Conservation (phyloP, 2,888 invertebrate genomes). For the Timema podura region DNA sequence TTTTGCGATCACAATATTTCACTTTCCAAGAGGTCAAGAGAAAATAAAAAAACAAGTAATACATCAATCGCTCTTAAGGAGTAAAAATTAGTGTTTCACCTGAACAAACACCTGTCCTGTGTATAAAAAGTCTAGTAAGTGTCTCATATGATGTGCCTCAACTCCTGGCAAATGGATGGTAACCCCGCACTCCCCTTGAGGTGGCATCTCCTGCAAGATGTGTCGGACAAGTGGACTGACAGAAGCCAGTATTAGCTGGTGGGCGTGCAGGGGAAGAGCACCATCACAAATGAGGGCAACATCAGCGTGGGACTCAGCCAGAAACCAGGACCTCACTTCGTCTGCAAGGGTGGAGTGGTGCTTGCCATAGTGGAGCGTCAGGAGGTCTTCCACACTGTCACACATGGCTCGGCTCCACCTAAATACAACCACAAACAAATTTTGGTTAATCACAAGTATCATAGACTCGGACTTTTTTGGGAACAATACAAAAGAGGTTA, state of each 20-base stretch:
- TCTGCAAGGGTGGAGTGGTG: conserved; percentile 89
- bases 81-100: conserved; percentile 46
- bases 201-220: conserved; percentile 67
- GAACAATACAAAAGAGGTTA: too few relatives aligned
- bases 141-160: conserved; percentile 72
- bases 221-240: conserved; percentile 81
- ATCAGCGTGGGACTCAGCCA: conserved; percentile 81
- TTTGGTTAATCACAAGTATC: too few relatives aligned
- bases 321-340: conserved; percentile 84
- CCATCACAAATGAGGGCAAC: conserved; percentile 82
- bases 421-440: too few relatives aligned
- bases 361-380: conserved; percentile 90
- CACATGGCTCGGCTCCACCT: conserved; percentile 9
- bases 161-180: conserved; percentile 78
- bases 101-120: conserved; percentile 80
- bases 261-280: conserved; percentile 74
- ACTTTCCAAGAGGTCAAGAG: too few relatives aligned
- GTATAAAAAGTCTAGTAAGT: conserved; percentile 78
- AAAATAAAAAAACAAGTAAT: too few relatives aligned
- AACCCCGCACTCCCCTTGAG: conserved; percentile 67
- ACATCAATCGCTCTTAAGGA: too few relatives aligned
- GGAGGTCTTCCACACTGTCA: conserved; percentile 47
- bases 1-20: too few relatives aligned
- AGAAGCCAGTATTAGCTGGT: conserved; percentile 81
- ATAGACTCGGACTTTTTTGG: too few relatives aligned